Conservation (phyloP, 2,113 vertebrate species). For the Corythoichthys intestinalis region DNA sequence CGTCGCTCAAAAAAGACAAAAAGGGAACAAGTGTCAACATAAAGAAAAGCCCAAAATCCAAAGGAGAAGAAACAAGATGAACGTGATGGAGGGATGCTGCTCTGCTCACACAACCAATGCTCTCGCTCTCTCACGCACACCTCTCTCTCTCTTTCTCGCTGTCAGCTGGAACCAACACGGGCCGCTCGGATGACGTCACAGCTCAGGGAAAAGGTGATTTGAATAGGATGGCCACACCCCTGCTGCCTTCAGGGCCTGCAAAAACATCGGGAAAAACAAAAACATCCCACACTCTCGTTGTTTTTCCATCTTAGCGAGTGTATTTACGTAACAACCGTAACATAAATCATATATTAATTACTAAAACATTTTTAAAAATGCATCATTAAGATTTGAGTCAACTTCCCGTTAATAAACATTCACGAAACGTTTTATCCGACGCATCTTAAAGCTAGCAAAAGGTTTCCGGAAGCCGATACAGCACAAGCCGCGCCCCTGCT, state of each 20-base stretch:
- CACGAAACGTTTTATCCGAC: background rate
- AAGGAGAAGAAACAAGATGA: constrained; percentile 59
- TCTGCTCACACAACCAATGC: constrained; percentile 17
- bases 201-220: constrained; percentile 70
- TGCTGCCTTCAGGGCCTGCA: constrained; percentile 14
- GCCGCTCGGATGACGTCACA: constrained; percentile 73
- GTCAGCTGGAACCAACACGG: constrained; percentile 81
- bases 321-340: background rate
- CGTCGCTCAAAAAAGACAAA: background rate
- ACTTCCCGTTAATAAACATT: background rate
- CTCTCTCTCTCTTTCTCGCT: constrained; percentile 38
- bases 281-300: too few species aligned
- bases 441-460: background rate
- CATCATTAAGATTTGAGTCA: background rate
- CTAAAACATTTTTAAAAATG: background rate
- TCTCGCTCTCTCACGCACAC: constrained; percentile 24
- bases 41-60: constrained; percentile 42
- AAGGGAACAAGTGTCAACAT: background rate
- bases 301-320: too few species aligned
- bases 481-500: background rate
- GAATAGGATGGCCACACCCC: constrained; percentile 27
- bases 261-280: background rate
- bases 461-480: background rate
- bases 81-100: background rate
- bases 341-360: background rate